Evolutionary conservation across 1,140 invertebrate genomes (phyloP), one percentile per base, ranked within the genome.

Genomic region (Zaprionus capensis): DNA sequence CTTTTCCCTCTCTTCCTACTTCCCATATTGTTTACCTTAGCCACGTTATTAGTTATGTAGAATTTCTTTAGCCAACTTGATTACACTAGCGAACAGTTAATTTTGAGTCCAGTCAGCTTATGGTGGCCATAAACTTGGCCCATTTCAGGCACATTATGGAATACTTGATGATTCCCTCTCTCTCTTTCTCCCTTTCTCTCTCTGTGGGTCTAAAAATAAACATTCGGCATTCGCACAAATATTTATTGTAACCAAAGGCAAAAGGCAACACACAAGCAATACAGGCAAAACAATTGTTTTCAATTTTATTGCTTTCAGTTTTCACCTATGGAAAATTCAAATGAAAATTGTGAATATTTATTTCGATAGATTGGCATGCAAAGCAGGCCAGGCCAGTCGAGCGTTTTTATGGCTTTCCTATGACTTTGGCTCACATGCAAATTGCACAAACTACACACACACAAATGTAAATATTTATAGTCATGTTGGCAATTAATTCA

Each of bases 401-500:
- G 56, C 58, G 17, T 67, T 78, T 88, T 88, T 79, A 87, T 87
- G 71, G 69, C 68, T 88, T 87, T 88, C 56, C 84, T 71, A 83
- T 80, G 73, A 78, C 15, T 5, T 2, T 20, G 1, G 14, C 14
- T 1, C 36, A 31, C 20, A 71, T 71, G 59, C 49, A 71, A 71
- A 56, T 44, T 49, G 38, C 17, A 58, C 22, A 46, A 67, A 67
- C 65, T 67, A 17, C 5, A 46, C 41, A 46, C n/a, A 17, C 28
- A 14, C 41, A n/a, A 36, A 44, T 83, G 61, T 70, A 75, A 70
- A 90, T 90, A 76, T 84, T 88, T 88, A 79, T 78, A 76, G 71
- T 67, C 51, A 85, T 76, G 72, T 76, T 72, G 75, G 81, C 78
- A 81, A 90, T 88, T 90, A 88, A 88, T 81, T 81, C 81, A 84